Conservation (phyloP, 2,888 invertebrate genomes). For the Harpalus rubripes region DNA sequence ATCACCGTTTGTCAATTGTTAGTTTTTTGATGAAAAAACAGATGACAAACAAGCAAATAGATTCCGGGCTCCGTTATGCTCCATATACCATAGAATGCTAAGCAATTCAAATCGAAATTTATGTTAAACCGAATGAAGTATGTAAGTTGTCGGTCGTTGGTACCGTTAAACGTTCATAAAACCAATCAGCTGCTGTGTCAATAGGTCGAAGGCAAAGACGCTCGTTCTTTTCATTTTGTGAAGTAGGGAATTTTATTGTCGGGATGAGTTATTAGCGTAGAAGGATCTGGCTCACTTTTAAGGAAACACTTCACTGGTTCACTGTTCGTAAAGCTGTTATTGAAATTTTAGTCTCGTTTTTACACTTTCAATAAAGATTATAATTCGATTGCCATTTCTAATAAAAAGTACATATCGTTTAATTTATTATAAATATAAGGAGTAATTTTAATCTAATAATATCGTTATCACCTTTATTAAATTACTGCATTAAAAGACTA, state of each 20-base stretch:
- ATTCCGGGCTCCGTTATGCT: constrained; percentile 39
- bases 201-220: constrained; percentile 52
- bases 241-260: constrained; percentile 5
- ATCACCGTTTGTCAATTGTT: constrained; percentile 25
- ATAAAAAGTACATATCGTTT: too few relatives aligned
- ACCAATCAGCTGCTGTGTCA: constrained; percentile 46
- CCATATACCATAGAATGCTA: constrained; percentile 25
- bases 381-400: too few relatives aligned
- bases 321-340: too few relatives aligned
- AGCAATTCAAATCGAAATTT: constrained; percentile 44
- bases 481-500: too few relatives aligned
- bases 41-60: constrained; percentile 34
- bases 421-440: too few relatives aligned
- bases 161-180: constrained; percentile 44
- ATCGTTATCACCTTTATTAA: too few relatives aligned
- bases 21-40: constrained; percentile 22
- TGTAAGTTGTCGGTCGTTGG: neutral
- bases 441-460: too few relatives aligned
- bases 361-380: too few relatives aligned
- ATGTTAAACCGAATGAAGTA: constrained; percentile 7
- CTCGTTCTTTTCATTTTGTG: constrained; percentile 16
- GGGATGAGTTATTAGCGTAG: neutral
- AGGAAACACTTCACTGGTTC: neutral
- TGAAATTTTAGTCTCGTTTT: too few relatives aligned
- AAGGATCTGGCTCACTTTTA: neutral